phyloP scores from a whole-genome alignment of 2,797 vertebrate species.

The Coracias cyanogaster region DNA sequence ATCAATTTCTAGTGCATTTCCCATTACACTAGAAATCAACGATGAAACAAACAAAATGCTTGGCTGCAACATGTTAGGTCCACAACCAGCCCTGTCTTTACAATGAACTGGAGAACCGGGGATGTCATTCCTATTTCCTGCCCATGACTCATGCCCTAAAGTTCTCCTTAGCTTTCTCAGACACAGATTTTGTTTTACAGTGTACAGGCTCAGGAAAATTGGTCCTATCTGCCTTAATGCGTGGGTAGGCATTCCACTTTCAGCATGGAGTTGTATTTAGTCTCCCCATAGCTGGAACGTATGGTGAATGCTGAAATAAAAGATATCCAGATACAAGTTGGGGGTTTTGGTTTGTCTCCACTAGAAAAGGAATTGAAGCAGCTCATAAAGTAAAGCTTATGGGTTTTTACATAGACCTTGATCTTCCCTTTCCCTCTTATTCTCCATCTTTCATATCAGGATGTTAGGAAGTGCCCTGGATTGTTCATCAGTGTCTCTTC shows the following conservation, averaged over 20 bases:
- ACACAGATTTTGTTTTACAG: background rate
- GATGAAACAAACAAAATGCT: background rate
- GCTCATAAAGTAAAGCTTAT: background rate
- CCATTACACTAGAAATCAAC: background rate
- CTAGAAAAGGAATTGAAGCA: background rate
- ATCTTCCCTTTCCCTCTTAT: background rate
- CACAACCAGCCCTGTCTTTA: background rate
- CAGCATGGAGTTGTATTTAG: background rate
- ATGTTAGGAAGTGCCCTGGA: background rate
- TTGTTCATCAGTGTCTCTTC: background rate
- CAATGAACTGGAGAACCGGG: background rate
- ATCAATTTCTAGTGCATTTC: background rate
- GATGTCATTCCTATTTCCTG: background rate
- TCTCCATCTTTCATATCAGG: background rate
- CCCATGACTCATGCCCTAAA: fast-evolving
- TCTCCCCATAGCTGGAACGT: background rate
- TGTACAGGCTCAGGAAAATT: background rate
- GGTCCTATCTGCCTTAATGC: background rate
- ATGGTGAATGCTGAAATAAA: slow-evolving; percentile 3
- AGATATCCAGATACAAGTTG: background rate
- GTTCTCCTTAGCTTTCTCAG: background rate
- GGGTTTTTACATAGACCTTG: background rate
- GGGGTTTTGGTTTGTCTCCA: background rate
- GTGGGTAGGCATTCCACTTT: background rate
- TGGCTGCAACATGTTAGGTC: background rate